Percentiles rank a stretch among this genome's conserved stretches.
Conservation (phyloP, 2,888 invertebrate species). For the Neria commutata region DNA sequence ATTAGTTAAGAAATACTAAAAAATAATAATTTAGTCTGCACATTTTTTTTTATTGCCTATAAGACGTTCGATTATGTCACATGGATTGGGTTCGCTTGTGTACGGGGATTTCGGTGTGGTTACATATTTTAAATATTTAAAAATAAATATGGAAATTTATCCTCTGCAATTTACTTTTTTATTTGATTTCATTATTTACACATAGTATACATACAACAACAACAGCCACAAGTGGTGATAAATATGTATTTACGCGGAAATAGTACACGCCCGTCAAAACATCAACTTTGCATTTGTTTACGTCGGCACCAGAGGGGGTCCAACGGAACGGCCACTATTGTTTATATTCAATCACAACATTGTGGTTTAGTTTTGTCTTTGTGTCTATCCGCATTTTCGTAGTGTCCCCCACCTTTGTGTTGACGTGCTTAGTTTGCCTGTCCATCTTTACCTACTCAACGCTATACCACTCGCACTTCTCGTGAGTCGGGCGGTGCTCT, state of each 20-base stretch:
- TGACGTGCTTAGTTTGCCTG: no score
- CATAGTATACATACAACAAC: neutral
- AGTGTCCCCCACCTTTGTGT: no score
- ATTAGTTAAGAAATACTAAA: slow-evolving; percentile 17
- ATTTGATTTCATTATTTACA: neutral
- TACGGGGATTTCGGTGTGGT: slow-evolving; percentile 19
- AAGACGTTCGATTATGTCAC: slow-evolving; percentile 31
- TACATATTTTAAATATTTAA: slow-evolving; percentile 33
- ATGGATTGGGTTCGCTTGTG: slow-evolving; percentile 8
- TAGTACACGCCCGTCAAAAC: slow-evolving; percentile 58
- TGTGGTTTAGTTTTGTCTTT: no score
- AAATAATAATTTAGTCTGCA: slow-evolving; percentile 15
- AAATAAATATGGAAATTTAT: slow-evolving; percentile 40
- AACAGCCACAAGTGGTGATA: slow-evolving; percentile 42
- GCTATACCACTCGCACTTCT: no score
- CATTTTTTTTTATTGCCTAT: slow-evolving; percentile 38
- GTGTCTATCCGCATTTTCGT: no score
- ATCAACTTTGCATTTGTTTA: no score
- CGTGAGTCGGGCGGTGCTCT: no score
- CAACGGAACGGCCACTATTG: no score
- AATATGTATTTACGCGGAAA: no score
- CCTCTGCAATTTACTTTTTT: slow-evolving; percentile 30
- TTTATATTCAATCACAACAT: no score
- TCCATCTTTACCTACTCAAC: no score
- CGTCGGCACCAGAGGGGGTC: no score